These are phyloP conservation scores for Zosterops borbonicus DNA, from an alignment of 2,113 vertebrate species.

Conservation along the genomic window DNA sequence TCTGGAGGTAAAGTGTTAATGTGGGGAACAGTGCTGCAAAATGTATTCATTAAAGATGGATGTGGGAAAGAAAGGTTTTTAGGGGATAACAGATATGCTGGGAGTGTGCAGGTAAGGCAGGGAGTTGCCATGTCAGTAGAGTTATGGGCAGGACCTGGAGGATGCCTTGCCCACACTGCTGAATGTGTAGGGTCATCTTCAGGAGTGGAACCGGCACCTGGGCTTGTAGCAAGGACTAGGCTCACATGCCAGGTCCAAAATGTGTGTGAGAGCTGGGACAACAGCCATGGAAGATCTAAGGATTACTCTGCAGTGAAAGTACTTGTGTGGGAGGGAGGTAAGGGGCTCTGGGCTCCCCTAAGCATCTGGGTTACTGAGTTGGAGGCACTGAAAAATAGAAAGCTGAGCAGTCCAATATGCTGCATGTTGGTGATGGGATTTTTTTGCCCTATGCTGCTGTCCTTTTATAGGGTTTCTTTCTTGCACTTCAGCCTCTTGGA, in stretches of 20 bases:
- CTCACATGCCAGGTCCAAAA: neutral
- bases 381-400: neutral
- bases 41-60: neutral
- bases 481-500: neutral
- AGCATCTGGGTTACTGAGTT: neutral
- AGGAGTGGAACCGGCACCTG: neutral
- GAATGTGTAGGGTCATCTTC: neutral
- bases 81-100: fast-evolving
- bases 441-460: neutral
- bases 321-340: fast-evolving
- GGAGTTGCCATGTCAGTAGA: neutral
- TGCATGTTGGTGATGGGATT: neutral
- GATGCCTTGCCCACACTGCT: neutral
- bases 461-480: neutral
- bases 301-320: neutral
- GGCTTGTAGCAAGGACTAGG: neutral
- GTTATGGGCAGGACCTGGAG: neutral
- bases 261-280: neutral
- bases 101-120: neutral
- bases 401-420: neutral
- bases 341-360: neutral
- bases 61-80: neutral
- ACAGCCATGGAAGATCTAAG: neutral
- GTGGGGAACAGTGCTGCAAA: neutral
- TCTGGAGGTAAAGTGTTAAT: neutral